Base-by-base conservation (phyloP, 1,140 invertebrate genomes). In the Drosophila guanche region DNA sequence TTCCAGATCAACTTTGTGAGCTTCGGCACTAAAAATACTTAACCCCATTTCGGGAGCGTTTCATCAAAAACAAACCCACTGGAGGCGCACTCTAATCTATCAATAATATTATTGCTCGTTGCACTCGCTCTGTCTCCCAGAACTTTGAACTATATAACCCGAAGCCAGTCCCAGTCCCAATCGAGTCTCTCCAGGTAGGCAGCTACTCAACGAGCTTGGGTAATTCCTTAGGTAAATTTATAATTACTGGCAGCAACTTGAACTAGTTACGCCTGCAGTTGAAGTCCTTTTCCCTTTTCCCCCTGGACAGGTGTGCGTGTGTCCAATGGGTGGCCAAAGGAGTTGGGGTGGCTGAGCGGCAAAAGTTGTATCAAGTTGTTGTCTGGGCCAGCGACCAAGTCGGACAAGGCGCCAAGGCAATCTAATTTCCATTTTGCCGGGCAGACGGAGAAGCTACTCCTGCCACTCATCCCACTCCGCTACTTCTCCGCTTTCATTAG, bases 151-250 rank as follows among this genome's bases (percentile, higher is more conserved):
- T 51, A 37, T 23, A 58, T 33, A 33, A 33, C 29, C 29, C 29
- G 29, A 33, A 33, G 29, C 29, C 29, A 10, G 29, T 33, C 29
- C 29, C 29, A 29, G 27, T 29, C 29, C 29, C 29, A 8, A 33
- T 33, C 8, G 29, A 10, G 8, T 33, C 29, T 8, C 29, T 33
- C 8, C 14, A 45, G 16, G 46, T 53, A 55, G 68, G 46, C 79
- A 33, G 29, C 29, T 33, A 77, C 80, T 77, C 68, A 56, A 62
- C 55, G 63, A 47, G 57, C 62, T 79, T 68, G 48, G 67, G 77
- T 81, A 81, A 81, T 81, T 85, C 81, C 65, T 85, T 75, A 69
- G 81, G 81, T 85, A 85, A 85, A 85, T 85, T 85, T 86, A 86
- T 85, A 85, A 85, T 85, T 85, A 85, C 81, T 78, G 73, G 61